Base-by-base conservation (phyloP, 1,140 invertebrate species). In the Heliconius himera region DNA sequence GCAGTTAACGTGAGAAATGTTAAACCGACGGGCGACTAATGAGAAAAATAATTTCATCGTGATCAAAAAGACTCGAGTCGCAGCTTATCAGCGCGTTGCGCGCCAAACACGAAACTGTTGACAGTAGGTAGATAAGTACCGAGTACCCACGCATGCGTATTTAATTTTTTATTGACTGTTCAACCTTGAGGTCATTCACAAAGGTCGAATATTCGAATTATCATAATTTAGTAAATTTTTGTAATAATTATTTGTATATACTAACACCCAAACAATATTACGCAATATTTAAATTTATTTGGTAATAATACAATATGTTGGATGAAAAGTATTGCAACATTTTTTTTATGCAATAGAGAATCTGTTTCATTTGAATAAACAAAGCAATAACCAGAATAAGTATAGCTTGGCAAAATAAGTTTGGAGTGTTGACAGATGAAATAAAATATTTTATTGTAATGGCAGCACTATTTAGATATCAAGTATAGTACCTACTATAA, bases 21-120 rank as follows among this genome's bases (percentile, higher is more conserved):
- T 82, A 81, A 93, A 89, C 90, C 87, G 88, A 79, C 75, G 82
- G 82, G 78, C 86, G 85, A 93, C 91, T 93, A 92, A 80, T 80
- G 82, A 89, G 89, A 89, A 85, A 89, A 90, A 89, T 89, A 91
- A 89, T 91, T 89, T 91, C 91, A 92, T 94, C 83, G 88, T 90
- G 90, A 88, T 87, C 85, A 88, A 87, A 81, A 81, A 79, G 79
- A 80, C 79, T 81, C 60, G 11, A 66, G 26, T 29, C 60, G 26
- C 71, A 77, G 83, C 88, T 89, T 92, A 92, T 91, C 91, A 92
- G 91, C 91, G 90, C 92, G 79, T 72, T 76, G 66, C 29, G 33
- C 38, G 91, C 91, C 89, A 73, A 73, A 73, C 72, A 73, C 41
- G 72, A 73, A 73, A 73, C 70, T 87, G 86, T 91, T 93, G 90